Evolutionary conservation across 2,113 vertebrate species (phyloP).

Genomic region (Pandion haliaetus): DNA sequence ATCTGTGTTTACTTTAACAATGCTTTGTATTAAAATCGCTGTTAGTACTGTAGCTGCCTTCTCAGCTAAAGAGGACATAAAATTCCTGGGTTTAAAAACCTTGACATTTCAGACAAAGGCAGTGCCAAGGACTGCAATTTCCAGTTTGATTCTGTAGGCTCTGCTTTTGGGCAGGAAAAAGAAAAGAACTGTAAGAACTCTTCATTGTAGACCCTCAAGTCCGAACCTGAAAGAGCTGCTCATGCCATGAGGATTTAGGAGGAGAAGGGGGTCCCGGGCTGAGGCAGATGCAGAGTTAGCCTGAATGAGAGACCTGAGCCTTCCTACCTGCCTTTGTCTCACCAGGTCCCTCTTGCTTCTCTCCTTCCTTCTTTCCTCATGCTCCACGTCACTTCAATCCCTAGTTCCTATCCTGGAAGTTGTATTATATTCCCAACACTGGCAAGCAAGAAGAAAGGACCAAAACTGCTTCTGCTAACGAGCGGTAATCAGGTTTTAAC

Average conservation of each 20-base stretch:
- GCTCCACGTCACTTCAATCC: accelerated
- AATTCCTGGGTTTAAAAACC: not conserved
- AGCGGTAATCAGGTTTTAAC: not conserved
- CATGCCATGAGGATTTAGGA: not conserved
- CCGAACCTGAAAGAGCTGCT: not conserved
- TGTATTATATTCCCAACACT: accelerated
- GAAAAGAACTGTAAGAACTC: not conserved
- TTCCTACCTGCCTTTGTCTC: not conserved
- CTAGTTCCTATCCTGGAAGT: accelerated
- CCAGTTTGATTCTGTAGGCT: not conserved
- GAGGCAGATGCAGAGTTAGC: not conserved
- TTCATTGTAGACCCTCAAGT: not conserved
- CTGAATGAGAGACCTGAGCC: not conserved
- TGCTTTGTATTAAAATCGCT: slow-evolving; percentile 40
- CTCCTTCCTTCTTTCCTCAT: not conserved
- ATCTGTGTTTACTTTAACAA: slow-evolving; percentile 15
- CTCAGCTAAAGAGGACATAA: not conserved
- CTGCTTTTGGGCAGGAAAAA: not conserved
- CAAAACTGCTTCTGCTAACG: not conserved
- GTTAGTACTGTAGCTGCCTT: not conserved
- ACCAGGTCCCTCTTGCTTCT: not conserved
- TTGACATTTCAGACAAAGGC: slow-evolving; percentile 32
- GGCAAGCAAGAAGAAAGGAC: not conserved
- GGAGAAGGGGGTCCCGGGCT: not conserved
- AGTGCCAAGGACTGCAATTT: slow-evolving; percentile 1